phyloP scores from a whole-genome alignment of 2,113 vertebrate species.

The Mesocricetus auratus region DNA sequence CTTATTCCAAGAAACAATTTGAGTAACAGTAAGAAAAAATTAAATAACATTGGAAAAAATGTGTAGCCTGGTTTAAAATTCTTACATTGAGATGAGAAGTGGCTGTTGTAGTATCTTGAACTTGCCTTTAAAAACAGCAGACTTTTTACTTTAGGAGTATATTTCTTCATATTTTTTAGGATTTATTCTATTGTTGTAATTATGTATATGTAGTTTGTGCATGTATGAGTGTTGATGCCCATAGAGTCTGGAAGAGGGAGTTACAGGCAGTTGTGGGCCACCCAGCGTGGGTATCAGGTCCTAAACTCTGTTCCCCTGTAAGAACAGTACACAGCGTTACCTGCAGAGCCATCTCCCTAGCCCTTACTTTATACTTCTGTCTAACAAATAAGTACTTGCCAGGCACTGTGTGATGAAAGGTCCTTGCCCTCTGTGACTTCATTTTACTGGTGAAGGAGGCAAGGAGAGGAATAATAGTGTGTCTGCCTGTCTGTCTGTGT shows the following conservation, averaged over 20 bases:
- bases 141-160: background rate
- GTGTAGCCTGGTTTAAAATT: background rate
- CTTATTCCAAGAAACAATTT: background rate
- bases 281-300: too few relatives aligned
- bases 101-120: background rate
- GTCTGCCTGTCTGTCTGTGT: background rate
- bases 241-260: too few relatives aligned
- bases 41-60: background rate
- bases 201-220: background rate
- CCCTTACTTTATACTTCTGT: background rate
- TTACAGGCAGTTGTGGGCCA: background rate
- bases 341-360: background rate
- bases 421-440: background rate
- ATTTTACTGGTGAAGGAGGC: background rate
- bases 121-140: constrained; percentile 1
- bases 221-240: background rate
- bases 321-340: background rate
- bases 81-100: background rate
- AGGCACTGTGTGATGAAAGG: background rate
- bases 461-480: background rate
- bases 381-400: background rate
- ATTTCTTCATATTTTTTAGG: background rate
- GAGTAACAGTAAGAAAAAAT: background rate
- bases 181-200: background rate
- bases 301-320: background rate